Percentiles rank a stretch among this genome's conserved stretches.
These are phyloP conservation scores for Linhomoeus sp. DNA, from an alignment of 2,888 invertebrate species.

Conservation along the genomic window DNA sequence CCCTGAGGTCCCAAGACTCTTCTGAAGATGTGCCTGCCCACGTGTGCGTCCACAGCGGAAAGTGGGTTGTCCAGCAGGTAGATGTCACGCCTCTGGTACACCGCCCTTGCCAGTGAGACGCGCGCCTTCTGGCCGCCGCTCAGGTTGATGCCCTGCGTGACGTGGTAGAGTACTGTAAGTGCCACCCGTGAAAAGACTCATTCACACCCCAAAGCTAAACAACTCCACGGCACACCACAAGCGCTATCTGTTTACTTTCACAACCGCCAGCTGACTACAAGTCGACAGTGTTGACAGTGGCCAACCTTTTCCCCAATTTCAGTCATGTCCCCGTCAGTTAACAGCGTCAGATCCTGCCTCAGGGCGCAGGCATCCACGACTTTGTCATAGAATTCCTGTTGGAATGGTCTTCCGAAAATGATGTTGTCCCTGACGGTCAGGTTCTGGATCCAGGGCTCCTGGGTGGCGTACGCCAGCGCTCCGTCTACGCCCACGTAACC, in stretches of 20 bases:
- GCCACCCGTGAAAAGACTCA: too few relatives aligned
- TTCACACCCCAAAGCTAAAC: too few relatives aligned
- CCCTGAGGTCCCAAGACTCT: constrained; percentile 40
- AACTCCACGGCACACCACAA: too few relatives aligned
- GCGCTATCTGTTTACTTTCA: neutral
- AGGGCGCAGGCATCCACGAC: constrained; percentile 77
- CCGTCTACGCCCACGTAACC: constrained; percentile 28
- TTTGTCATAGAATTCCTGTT: constrained; percentile 12
- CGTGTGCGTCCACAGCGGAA: constrained; percentile 87
- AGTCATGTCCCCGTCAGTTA: constrained; percentile 75
- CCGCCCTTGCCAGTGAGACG: constrained; percentile 69
- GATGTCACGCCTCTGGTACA: constrained; percentile 62
- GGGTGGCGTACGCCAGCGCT: constrained; percentile 62
- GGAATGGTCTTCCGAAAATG: constrained; percentile 40
- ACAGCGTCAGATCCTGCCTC: constrained; percentile 67
- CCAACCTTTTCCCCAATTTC: constrained; percentile 88
- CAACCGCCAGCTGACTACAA: too few relatives aligned
- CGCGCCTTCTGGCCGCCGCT: too few relatives aligned
- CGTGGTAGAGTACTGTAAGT: neutral
- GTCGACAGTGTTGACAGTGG: too few relatives aligned
- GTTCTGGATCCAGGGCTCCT: constrained; percentile 96
- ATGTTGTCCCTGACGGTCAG: constrained; percentile 78
- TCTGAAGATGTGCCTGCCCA: constrained; percentile 79
- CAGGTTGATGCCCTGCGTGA: constrained; percentile 48
- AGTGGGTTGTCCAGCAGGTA: constrained; percentile 85